phyloP scores from a whole-genome alignment of 2,113 vertebrate genomes.

The Ptilonorhynchus violaceus region DNA sequence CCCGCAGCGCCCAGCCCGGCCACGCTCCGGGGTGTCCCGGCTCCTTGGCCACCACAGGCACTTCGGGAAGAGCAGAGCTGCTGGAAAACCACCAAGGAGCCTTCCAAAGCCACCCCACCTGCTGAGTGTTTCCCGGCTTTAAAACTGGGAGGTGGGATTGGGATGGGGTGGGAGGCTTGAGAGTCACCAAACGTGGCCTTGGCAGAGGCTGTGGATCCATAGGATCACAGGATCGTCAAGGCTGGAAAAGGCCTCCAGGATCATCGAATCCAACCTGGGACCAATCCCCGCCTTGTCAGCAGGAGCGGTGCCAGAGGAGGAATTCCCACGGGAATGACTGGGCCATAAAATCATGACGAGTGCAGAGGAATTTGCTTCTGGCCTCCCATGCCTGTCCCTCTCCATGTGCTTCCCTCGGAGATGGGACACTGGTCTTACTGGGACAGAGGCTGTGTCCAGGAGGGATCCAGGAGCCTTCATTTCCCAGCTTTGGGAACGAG shows the following conservation, averaged over 20 bases:
- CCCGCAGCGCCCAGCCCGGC: rapidly evolving
- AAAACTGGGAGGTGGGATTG: neutral
- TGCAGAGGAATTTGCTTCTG: neutral
- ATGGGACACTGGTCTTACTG: neutral
- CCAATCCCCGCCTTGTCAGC: neutral
- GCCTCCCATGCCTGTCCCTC: neutral
- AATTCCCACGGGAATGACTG: neutral
- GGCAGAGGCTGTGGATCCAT: neutral
- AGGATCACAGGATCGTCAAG: neutral
- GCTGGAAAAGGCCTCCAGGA: neutral
- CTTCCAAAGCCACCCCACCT: neutral
- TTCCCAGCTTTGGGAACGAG: neutral
- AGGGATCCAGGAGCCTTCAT: neutral
- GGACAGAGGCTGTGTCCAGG: neutral
- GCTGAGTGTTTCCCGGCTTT: rapidly evolving
- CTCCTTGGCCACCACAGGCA: neutral
- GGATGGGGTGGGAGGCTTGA: neutral
- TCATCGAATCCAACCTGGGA: neutral
- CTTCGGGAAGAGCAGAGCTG: neutral
- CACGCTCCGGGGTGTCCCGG: neutral
- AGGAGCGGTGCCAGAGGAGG: neutral
- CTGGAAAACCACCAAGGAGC: neutral
- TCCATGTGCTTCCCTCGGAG: neutral
- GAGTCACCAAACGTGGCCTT: neutral
- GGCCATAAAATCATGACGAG: neutral